Evolutionary conservation across 1,140 invertebrate genomes (phyloP).

Genomic region (Brachionus rubens): DNA sequence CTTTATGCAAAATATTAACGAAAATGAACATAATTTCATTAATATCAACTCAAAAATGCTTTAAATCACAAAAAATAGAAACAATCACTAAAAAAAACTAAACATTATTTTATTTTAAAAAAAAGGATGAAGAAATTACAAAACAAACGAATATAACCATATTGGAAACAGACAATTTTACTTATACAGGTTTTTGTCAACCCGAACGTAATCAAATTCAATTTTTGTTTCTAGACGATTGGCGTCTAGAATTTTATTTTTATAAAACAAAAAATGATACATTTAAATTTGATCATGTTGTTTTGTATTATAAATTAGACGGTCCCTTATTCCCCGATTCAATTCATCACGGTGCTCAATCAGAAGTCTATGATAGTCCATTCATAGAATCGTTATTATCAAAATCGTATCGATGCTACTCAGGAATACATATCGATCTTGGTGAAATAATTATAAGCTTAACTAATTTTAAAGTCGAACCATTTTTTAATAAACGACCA

Average conservation of each 20-base stretch:
- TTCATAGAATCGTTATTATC: conserved; percentile 1
- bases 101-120: too few relatives aligned
- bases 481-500: conserved; percentile 35
- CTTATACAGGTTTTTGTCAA: conserved; percentile 19
- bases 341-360: conserved; percentile 18
- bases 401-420: conserved; percentile 3
- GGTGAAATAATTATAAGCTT: conserved; percentile 13
- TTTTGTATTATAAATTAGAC: conserved; percentile 28
- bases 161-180: not conserved
- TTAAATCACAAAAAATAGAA: too few relatives aligned
- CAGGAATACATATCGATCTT: not conserved
- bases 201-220: conserved; percentile 4
- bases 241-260: conserved; percentile 41
- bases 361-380: conserved; percentile 10
- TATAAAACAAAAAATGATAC: conserved; percentile 15
- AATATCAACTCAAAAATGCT: too few relatives aligned
- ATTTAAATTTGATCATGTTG: conserved; percentile 35
- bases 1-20: too few relatives aligned
- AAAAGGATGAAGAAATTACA: not conserved
- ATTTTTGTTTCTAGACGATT: conserved; percentile 6
- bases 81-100: not conserved
- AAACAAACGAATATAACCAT: conserved; percentile 15
- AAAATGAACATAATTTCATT: too few relatives aligned
- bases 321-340: not conserved
- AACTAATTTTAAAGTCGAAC: conserved; percentile 8